Evolutionary conservation across 1,140 invertebrate species (phyloP).

Genomic region (fruit fly (Drosophila melanogaster)): Release_6_plus_ISO1_MT NT_033777.3:28248001-28248500

Average conservation of each 20-base stretch:
- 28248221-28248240: slow-evolving; percentile 16
- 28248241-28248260: slow-evolving; percentile 68
- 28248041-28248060: slow-evolving; percentile 21
- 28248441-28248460: slow-evolving; percentile 29
- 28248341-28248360: too few relatives aligned
- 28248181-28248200: slow-evolving; percentile 10
- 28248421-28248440: slow-evolving; percentile 54
- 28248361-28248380: slow-evolving; percentile 9
- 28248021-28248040: slow-evolving; percentile 68
- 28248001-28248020: slow-evolving; percentile 48
- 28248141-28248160: slow-evolving; percentile 65
- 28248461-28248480: slow-evolving; percentile 3
- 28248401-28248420: slow-evolving; percentile 79
- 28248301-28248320: slow-evolving; percentile 32
- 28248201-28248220: not conserved
- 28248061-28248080: slow-evolving; percentile 32
- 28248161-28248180: slow-evolving; percentile 60
- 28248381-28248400: slow-evolving; percentile 75
- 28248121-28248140: slow-evolving; percentile 47
- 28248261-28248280: slow-evolving; percentile 82
- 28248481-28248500: too few relatives aligned
- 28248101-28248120: slow-evolving; percentile 35
- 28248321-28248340: slow-evolving; percentile 46
- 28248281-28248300: slow-evolving; percentile 80
- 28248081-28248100: slow-evolving; percentile 71